These are phyloP conservation scores for Saturnia japonica DNA, from an alignment of 2,888 invertebrate genomes.

Conservation along the genomic window DNA sequence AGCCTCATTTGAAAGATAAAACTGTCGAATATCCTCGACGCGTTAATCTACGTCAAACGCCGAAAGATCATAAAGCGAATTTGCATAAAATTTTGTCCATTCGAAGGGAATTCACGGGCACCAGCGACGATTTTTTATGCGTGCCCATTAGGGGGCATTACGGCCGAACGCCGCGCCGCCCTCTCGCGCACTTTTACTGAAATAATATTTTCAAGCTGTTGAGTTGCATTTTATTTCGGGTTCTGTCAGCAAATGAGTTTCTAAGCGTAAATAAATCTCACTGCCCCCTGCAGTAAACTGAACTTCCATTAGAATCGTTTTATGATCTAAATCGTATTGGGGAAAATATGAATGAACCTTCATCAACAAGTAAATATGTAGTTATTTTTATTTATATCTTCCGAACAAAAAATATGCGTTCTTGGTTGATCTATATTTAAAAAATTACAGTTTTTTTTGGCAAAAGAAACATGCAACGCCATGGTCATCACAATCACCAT, in stretches of 20 bases:
- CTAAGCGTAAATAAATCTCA: constrained; percentile 73
- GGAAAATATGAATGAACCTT: neutral
- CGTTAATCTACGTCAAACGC: constrained; percentile 62
- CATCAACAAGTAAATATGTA: neutral
- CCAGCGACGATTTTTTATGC: constrained; percentile 55
- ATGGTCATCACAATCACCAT: neutral
- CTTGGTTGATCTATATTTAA: neutral
- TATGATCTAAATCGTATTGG: constrained; percentile 18
- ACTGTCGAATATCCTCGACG: constrained; percentile 45
- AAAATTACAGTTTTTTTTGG: neutral
- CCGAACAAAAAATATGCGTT: neutral
- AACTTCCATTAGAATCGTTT: constrained; percentile 54
- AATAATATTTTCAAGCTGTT: constrained; percentile 76
- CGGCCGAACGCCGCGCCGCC: constrained; percentile 42
- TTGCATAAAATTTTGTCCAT: constrained; percentile 67
- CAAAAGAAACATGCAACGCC: neutral
- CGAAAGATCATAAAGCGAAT: constrained; percentile 64
- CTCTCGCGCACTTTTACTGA: constrained; percentile 49
- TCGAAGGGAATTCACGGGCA: constrained; percentile 57
- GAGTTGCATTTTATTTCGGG: constrained; percentile 69
- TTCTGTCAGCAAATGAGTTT: constrained; percentile 68
- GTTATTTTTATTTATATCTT: neutral
- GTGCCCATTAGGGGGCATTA: constrained; percentile 70
- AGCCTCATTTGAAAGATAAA: constrained; percentile 43
- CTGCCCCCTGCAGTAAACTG: constrained; percentile 43